These are phyloP conservation scores for Hycleus phaleratus DNA, from an alignment of 1,140 invertebrate species.

Conservation along the genomic window DNA sequence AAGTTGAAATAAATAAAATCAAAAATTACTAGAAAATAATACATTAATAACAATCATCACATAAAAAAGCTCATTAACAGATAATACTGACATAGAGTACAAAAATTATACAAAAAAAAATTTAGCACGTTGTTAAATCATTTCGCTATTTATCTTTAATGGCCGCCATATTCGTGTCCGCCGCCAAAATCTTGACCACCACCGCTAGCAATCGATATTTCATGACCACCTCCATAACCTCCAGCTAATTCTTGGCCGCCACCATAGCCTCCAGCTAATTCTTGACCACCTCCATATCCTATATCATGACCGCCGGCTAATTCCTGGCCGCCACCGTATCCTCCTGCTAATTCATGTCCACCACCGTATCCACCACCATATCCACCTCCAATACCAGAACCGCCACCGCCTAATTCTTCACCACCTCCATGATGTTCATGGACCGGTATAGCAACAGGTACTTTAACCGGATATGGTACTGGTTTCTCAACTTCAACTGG, in stretches of 20 bases:
- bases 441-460: slow-evolving; percentile 52
- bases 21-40: slow-evolving; percentile 15
- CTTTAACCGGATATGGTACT: slow-evolving; percentile 56
- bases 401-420: slow-evolving; percentile 27
- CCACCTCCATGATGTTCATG: slow-evolving; percentile 39
- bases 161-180: slow-evolving; percentile 27
- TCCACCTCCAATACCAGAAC: slow-evolving; percentile 24
- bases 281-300: slow-evolving; percentile 2
- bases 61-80: slow-evolving; percentile 42
- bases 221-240: slow-evolving; percentile 17
- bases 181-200: slow-evolving; percentile 19
- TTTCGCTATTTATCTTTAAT: slow-evolving; percentile 31
- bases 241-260: slow-evolving; percentile 14
- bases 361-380: slow-evolving; percentile 8
- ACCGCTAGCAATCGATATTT: slow-evolving; percentile 3
- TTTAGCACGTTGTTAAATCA: slow-evolving; percentile 30
- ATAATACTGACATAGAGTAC: slow-evolving; percentile 45
- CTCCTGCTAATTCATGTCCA: slow-evolving; percentile 30
- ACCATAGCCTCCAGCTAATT: slow-evolving; percentile 1
- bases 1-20: slow-evolving; percentile 38
- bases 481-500: slow-evolving; percentile 49
- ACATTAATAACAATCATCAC: slow-evolving; percentile 33
- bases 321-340: slow-evolving; percentile 25
- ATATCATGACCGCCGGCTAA: slow-evolving; percentile 16
- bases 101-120: slow-evolving; percentile 41